Evolutionary conservation across 2,113 vertebrate species (phyloP).

Genomic region (Egretta garzetta): DNA sequence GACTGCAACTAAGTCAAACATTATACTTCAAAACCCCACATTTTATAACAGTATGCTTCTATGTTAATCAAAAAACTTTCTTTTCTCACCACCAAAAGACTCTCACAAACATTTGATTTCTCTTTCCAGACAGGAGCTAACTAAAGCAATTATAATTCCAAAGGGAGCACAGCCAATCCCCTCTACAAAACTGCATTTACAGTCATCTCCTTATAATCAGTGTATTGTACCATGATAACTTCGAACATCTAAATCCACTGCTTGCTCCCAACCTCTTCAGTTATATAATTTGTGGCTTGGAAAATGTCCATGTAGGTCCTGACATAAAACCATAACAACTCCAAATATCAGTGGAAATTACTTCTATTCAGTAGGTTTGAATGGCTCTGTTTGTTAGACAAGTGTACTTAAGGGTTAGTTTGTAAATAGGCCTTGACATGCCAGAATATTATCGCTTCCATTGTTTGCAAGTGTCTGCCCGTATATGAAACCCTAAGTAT

Average conservation of each 20-base stretch:
- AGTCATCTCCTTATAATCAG: background rate
- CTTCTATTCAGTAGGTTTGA: background rate
- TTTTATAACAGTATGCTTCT: background rate
- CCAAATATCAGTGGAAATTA: background rate
- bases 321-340: background rate
- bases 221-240: background rate
- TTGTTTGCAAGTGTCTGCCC: background rate
- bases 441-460: background rate
- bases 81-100: background rate
- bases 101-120: background rate
- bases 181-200: background rate
- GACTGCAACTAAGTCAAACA: background rate
- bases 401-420: background rate
- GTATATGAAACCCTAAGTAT: background rate
- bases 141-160: background rate
- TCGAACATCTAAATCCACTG: background rate
- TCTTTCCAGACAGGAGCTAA: background rate
- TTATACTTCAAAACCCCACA: background rate
- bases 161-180: background rate
- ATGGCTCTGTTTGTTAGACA: background rate
- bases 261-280: background rate
- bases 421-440: background rate
- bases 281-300: background rate
- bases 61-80: background rate
- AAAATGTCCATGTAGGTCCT: background rate